Conservation (phyloP, 2,113 vertebrate species). For the Rhagologus leucostigma region DNA sequence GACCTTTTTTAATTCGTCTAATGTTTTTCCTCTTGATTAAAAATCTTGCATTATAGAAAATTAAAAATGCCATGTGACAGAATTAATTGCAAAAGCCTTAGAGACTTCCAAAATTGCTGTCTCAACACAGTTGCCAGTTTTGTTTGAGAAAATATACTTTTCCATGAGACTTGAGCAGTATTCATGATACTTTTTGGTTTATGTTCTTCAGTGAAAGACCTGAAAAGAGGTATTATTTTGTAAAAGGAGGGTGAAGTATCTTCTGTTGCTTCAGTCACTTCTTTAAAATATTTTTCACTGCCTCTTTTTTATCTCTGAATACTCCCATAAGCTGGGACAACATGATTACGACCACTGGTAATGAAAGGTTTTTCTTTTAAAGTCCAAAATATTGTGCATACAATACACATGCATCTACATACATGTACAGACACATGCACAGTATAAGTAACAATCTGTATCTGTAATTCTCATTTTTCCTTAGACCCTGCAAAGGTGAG, state of each 20-base stretch:
- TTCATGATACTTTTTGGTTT: not conserved
- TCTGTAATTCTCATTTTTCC: not conserved
- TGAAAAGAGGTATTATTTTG: not conserved
- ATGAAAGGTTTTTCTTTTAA: not conserved
- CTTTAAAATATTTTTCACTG: not conserved
- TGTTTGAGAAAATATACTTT: not conserved
- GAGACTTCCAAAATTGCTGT: not conserved
- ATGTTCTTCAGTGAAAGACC: not conserved
- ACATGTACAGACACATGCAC: not conserved
- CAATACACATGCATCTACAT: not conserved
- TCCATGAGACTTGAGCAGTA: not conserved
- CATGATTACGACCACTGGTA: rapidly evolving
- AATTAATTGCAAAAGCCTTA: not conserved
- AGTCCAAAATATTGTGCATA: not conserved
- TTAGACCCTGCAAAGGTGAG: not conserved
- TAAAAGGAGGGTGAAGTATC: not conserved
- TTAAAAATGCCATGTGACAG: conserved; percentile 26
- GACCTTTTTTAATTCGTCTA: conserved; percentile 15
- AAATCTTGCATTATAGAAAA: conserved; percentile 27
- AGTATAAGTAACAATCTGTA: not conserved
- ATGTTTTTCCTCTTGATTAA: conserved; percentile 52
- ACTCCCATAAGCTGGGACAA: not conserved
- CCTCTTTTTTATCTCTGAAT: conserved; percentile 23
- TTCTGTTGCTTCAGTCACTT: not conserved
- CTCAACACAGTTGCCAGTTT: not conserved